Evolutionary conservation across 2,797 vertebrate genomes (phyloP).

Genomic region (Coregonus sp.): DNA sequence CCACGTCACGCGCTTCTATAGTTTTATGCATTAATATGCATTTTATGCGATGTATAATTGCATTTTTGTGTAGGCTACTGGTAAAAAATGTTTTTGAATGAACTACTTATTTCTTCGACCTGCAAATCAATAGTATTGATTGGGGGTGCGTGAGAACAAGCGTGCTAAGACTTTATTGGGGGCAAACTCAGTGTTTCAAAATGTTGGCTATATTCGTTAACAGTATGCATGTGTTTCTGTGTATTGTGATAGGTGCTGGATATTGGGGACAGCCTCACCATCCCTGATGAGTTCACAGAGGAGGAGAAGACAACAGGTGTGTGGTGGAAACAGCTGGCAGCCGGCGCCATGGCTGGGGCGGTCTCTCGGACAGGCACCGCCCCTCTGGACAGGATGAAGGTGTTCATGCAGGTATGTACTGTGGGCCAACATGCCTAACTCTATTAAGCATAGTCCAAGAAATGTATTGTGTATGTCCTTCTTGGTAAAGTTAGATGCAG

Average conservation of each 20-base stretch:
- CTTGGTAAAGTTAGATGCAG: not conserved
- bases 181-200: not conserved
- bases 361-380: conserved; percentile 92
- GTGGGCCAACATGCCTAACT: no score
- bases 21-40: no score
- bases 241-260: conserved; percentile 83
- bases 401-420: conserved; percentile 91
- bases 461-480: not conserved
- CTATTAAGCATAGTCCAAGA: not conserved
- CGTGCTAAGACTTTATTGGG: not conserved
- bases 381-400: conserved; percentile 90
- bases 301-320: conserved; percentile 88
- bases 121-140: no score
- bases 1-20: no score
- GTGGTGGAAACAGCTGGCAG: conserved; percentile 92
- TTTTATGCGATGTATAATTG: no score
- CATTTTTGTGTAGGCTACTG: no score
- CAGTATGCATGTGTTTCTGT: not conserved
- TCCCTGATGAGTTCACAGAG: conserved; percentile 93
- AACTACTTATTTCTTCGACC: no score
- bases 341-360: conserved; percentile 86
- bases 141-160: not conserved
- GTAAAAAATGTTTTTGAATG: no score
- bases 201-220: not conserved
- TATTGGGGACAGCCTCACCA: conserved; percentile 89